Evolutionary conservation across 2,797 vertebrate species (phyloP), one percentile per base, ranked within the genome.

Genomic region (Tapera naevia): DNA sequence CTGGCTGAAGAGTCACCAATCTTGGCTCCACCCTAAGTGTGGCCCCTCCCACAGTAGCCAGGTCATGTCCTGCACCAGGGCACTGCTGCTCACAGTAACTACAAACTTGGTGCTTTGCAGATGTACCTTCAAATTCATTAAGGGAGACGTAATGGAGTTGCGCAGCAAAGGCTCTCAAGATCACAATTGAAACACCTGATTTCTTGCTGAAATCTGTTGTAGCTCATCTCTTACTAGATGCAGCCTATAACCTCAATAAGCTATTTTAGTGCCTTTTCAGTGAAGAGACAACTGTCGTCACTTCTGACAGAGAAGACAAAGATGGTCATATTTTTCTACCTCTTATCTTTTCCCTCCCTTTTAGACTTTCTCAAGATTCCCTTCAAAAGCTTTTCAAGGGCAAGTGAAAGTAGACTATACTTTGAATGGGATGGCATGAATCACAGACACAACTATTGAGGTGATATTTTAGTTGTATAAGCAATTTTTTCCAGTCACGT

Each of bases 301-400:
- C 22, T 48, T 48, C 46, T 48, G 22, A 79, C 22, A 73, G 7
- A 35, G 30, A 80, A 50, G 61, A 50, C 8, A 67, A 64, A 74
- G 35, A 74, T 17, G 17, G 25, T 64, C 0, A 23, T 43, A 28
- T 50, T 73, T 86, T 91, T 74, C 60, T 67, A 24, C 45, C 8
- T 95, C 33, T 7, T 65, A 15, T 78, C 21, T 82, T 82, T 79
- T 37, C 10, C 10, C 15, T 74, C 21, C 13, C 4, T 82, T 65
- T 88, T 51, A 88, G n/a, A 37, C 2, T 60, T 89, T 56, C 80
- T 87, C 54, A 87, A 91, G 37, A 76, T 73, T 80, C 33, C 83
- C 46, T 75, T 73, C 54, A 88, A 93, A 89, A 89, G 17, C n/a
- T 91, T 88, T 86, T 83, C 92, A 91, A 92, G 84, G 89, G 27